These are phyloP conservation scores for Heterohyrax brucei DNA, from an alignment of 2,797 vertebrate genomes.

Conservation along the genomic window DNA sequence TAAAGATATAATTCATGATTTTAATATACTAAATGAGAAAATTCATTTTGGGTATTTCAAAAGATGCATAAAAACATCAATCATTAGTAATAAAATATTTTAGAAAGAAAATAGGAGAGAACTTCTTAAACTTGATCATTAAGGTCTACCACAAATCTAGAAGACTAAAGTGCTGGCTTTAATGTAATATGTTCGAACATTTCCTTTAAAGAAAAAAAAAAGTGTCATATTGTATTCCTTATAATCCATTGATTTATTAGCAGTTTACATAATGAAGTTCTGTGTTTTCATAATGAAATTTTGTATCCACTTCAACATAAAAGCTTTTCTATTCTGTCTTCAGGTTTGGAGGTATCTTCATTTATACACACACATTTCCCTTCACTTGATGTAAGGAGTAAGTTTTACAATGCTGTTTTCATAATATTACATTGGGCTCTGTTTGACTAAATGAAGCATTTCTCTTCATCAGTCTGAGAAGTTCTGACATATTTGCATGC, in stretches of 20 bases:
- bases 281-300: neutral
- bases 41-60: neutral
- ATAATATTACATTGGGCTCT: conserved; percentile 54
- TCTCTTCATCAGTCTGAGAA: conserved; percentile 76
- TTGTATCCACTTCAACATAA: neutral
- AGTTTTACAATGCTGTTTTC: conserved; percentile 67
- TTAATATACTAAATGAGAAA: conserved; percentile 7
- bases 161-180: neutral
- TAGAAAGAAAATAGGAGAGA: neutral
- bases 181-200: neutral
- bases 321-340: neutral
- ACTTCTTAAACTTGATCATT: neutral
- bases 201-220: neutral
- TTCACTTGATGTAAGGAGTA: conserved; percentile 55
- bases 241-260: neutral
- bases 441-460: conserved; percentile 79
- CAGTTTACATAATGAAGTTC: neutral
- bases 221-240: neutral
- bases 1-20: neutral
- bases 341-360: neutral
- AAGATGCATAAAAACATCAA: neutral
- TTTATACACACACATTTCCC: conserved; percentile 17
- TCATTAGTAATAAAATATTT: neutral
- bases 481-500: conserved; percentile 65
- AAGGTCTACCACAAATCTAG: neutral